Evolutionary conservation across 2,888 invertebrate genomes (phyloP), one percentile per base, ranked within the genome.

Genomic region (Idaea biselata): DNA sequence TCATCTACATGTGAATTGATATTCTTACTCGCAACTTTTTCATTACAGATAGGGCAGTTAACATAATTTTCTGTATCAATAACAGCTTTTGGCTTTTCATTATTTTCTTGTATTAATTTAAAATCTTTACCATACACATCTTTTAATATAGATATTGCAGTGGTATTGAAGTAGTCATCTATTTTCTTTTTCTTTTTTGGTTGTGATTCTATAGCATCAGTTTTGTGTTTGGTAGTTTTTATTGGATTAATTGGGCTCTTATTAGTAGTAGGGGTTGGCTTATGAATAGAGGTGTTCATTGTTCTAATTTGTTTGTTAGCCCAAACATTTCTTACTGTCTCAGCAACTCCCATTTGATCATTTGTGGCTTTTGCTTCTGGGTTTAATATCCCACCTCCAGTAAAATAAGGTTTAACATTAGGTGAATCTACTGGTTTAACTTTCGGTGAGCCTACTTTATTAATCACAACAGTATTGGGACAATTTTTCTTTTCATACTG

Each of bases 31-130:
- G 71, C 72, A 32, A 93, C 73, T 73, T 82, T 79, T 11, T 62
- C 59, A 65, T 80, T 82, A 76, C 94, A 94, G 62, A 93, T 79
- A 8, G 94, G 94, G 78, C 94, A 94, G 53, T 86, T 76, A 1
- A 92, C 86, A 65, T 79, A 68, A 18, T 77, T 53, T 5, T 53
- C 55, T 55, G 77, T 73, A 33, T 69, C 66, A 55, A 67, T 59
- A 16, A 82, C 74, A 55, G 82, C 82, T 66, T 81, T 74, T 18
- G 86, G 67, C 75, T 84, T 87, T 1, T 75, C 69, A 59, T 71
- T 70, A 63, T 73, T 74, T 11, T 77, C 67, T 71, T 85, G 75
- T 11, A 76, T 77, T 54, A 90, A 65, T 60, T 77, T 77, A 64
- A 86, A 86, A 67, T 88, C 86, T 68, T 85, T 71, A 14, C 92